These are phyloP conservation scores for Geothlypis trichas DNA, from an alignment of 2,113 vertebrate genomes.

Conservation along the genomic window DNA sequence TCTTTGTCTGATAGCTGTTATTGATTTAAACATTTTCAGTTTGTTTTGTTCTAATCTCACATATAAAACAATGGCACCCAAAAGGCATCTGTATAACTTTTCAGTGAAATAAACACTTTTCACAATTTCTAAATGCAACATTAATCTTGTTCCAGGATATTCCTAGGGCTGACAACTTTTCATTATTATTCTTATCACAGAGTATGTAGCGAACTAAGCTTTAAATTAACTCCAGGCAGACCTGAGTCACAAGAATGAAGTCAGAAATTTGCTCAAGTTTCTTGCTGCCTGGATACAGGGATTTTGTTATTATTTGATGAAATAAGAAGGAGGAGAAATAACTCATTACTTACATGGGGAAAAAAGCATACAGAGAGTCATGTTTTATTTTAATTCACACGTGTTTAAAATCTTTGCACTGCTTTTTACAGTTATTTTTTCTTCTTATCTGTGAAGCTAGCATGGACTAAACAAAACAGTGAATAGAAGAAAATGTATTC, in stretches of 20 bases:
- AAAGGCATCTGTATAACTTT: background rate
- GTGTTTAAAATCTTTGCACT: background rate
- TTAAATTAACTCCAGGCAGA: background rate
- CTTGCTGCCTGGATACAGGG: background rate
- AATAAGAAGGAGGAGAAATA: background rate
- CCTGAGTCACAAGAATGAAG: background rate
- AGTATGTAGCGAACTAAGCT: background rate
- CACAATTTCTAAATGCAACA: background rate
- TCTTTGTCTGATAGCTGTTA: background rate
- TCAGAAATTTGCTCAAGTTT: background rate
- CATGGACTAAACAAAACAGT: background rate
- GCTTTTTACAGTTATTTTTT: background rate
- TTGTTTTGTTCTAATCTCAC: conserved; percentile 2
- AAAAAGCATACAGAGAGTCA: accelerated
- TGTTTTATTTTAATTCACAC: background rate
- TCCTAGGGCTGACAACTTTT: background rate
- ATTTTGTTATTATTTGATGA: background rate
- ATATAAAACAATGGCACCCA: background rate
- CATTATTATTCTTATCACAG: background rate
- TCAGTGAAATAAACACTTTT: background rate
- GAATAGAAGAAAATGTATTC: background rate
- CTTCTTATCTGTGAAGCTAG: background rate
- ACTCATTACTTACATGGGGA: accelerated
- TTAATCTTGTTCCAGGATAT: conserved; percentile 12
- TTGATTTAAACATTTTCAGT: conserved; percentile 15